Base-by-base conservation (phyloP, 1,140 invertebrate species). In the Drosophila murphyi region DNA sequence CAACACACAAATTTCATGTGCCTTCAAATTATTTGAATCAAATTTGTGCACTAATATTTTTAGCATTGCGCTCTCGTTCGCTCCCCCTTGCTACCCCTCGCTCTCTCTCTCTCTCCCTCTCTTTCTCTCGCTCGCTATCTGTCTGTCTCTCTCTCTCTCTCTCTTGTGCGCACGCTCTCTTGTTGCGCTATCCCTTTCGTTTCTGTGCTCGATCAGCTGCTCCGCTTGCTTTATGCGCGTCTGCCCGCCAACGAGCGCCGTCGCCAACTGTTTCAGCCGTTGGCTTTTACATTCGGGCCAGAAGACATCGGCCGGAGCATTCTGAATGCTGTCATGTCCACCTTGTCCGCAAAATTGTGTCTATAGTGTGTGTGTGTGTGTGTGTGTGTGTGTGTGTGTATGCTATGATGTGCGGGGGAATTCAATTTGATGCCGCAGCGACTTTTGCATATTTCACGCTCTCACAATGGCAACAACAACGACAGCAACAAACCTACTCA, bases 161-260 rank as follows among this genome's bases (percentile, higher is more conserved):
- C 56, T 47, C 39, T 4, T 29, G 2, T 34, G 3, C 12, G 52
- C 10, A 35, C 41, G 7, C 43, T 51, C n/a, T 8, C 48, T 20
- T 76, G 34, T 8, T 55, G 43, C 50, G 32, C 32, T 72, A 51
- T 29, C 61, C 52, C 73, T 56, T 34, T 76, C 69, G 35, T 39
- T 80, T 80, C 62, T 34, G 45, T 78, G 78, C 67, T 6, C 63
- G 80, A 82, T 81, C 79, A 80, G 81, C 81, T 80, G 80, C 62
- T 73, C 51, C 39, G 61, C 50, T 29, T 61, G 20, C 52, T 69
- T 8, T 45, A 68, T 69, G 65, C 60, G 65, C 64, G 77, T 77
- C 74, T 76, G 83, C 76, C 83, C 83, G 80, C 76, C 76, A 80
- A 76, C 69, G 80, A 73, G 76, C 67, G 69, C 78, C 76, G 76